Conservation (phyloP, 2,113 vertebrate species). For the Alexandromys fortis region DNA sequence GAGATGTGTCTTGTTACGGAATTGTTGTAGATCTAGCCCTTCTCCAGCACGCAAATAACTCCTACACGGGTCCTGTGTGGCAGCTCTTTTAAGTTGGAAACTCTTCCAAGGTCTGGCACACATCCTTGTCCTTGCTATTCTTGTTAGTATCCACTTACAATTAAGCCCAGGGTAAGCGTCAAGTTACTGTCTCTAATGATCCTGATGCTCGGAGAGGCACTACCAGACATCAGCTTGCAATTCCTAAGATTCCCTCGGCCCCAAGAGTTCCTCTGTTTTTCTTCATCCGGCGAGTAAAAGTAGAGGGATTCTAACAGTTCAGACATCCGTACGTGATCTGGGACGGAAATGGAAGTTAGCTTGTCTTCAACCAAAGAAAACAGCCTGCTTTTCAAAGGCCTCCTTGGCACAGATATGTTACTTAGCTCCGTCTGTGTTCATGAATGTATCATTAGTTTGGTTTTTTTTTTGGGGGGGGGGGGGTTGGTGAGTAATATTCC, state of each 20-base stretch:
- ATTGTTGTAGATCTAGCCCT: constrained; percentile 24
- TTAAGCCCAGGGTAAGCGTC: constrained; percentile 62
- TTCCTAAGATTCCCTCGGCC: constrained; percentile 61
- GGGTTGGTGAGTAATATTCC: neutral
- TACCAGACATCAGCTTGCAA: constrained; percentile 66
- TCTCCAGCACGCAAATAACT: constrained; percentile 25
- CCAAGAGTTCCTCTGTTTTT: constrained; percentile 45
- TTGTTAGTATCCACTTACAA: constrained; percentile 66
- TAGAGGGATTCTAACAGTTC: neutral
- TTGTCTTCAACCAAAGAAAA: constrained; percentile 20
- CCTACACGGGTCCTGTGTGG: constrained; percentile 31
- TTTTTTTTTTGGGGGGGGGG: neutral
- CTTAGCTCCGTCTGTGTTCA: neutral
- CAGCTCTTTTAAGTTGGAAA: constrained; percentile 49
- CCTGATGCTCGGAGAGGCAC: constrained; percentile 45
- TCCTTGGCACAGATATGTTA: neutral
- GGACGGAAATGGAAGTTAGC: constrained; percentile 34
- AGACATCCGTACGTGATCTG: constrained; percentile 13
- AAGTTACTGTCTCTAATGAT: constrained; percentile 63
- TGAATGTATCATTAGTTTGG: neutral
- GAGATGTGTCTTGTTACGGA: neutral
- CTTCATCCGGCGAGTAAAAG: constrained; percentile 8
- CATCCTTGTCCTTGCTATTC: constrained; percentile 63
- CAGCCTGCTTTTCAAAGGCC: neutral
- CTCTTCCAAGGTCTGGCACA: constrained; percentile 62